phyloP scores from a whole-genome alignment of 1,140 invertebrate species.

The Polypedilum pembai region DNA sequence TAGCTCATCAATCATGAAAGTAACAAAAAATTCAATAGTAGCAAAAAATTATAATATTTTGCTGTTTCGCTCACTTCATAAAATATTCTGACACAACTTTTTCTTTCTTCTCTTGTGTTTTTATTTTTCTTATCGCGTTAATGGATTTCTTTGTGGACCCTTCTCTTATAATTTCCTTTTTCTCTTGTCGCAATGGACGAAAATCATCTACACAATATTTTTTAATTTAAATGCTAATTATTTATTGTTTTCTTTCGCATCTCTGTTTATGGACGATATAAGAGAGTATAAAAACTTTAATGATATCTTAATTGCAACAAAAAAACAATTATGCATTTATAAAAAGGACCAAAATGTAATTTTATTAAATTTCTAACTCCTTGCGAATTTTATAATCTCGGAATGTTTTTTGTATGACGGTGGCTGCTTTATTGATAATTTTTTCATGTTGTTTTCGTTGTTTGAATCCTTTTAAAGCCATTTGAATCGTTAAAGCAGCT shows the following conservation, averaged over 20 bases:
- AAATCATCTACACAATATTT: not conserved
- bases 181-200: not conserved
- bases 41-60: no score
- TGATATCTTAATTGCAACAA: slow-evolving; percentile 8
- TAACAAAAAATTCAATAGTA: no score
- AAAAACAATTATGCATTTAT: not conserved
- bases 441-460: no score
- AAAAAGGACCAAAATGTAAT: not conserved
- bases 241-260: slow-evolving; percentile 8
- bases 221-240: slow-evolving; percentile 28
- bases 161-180: not conserved
- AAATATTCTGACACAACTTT: no score
- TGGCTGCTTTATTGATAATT: no score
- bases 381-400: not conserved
- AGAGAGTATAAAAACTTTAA: not conserved
- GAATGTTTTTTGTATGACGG: no score
- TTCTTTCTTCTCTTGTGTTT: not conserved
- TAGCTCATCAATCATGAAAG: no score
- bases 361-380: not conserved
- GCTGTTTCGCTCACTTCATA: no score
- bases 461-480: not conserved
- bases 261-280: not conserved
- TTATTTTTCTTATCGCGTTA: slow-evolving; percentile 3
- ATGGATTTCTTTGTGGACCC: slow-evolving; percentile 21
- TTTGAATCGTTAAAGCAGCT: not conserved